phyloP scores from a whole-genome alignment of 1,140 invertebrate species.

The Odontomachus brunneus region DNA sequence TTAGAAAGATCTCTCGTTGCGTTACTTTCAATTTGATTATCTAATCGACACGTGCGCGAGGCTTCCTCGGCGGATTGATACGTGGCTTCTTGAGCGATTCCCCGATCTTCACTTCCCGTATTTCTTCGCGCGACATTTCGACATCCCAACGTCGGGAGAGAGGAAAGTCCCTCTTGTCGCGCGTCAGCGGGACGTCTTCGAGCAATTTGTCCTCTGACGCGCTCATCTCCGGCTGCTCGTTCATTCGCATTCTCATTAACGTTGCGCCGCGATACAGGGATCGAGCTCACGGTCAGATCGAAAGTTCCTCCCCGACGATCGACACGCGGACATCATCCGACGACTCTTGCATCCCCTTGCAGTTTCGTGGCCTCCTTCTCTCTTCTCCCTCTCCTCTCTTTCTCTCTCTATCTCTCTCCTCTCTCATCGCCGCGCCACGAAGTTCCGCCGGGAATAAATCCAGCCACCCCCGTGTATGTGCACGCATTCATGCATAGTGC shows the following conservation, averaged over 20 bases:
- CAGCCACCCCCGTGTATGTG: conserved; percentile 64
- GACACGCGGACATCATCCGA: conserved; percentile 15
- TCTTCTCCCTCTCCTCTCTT: conserved; percentile 11
- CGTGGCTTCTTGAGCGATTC: too few relatives aligned
- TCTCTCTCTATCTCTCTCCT: conserved; percentile 1
- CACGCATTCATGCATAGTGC: conserved; percentile 73
- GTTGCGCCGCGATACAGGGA: neutral
- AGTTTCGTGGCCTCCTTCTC: conserved; percentile 36
- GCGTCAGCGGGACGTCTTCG: too few relatives aligned
- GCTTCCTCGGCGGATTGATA: too few relatives aligned
- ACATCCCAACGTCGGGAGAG: too few relatives aligned
- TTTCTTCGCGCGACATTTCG: too few relatives aligned
- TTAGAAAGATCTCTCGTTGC: too few relatives aligned
- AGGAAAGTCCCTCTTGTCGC: too few relatives aligned
- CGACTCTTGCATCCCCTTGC: conserved; percentile 22
- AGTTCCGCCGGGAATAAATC: conserved; percentile 65
- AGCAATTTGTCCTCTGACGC: neutral
- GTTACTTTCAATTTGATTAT: too few relatives aligned
- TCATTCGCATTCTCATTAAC: neutral
- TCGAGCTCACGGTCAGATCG: neutral
- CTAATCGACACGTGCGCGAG: too few relatives aligned
- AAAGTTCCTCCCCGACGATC: conserved; percentile 1
- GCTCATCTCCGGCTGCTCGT: neutral
- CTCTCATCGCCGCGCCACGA: conserved; percentile 45
- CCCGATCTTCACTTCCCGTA: too few relatives aligned